Percentiles rank a stretch among this genome's conserved stretches.
Conservation (phyloP, 2,113 vertebrate species). For the Semnornis frantzii region DNA sequence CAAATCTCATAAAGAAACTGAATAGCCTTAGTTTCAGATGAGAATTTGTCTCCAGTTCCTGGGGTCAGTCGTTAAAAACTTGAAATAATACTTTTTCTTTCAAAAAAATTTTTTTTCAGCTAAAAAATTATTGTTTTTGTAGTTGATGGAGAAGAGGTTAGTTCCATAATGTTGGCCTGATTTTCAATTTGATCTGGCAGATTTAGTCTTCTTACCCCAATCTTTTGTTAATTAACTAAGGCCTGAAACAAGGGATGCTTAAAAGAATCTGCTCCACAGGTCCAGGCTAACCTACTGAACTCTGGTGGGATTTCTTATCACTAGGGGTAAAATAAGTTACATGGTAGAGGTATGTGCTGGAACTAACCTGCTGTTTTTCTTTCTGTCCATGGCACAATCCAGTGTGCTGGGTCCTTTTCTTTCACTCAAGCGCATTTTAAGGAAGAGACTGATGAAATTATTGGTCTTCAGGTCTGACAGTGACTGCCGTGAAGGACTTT, state of each 20-base stretch:
- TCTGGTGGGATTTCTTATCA: neutral
- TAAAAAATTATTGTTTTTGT: neutral
- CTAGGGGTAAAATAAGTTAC: neutral
- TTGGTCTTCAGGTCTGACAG: slow-evolving; percentile 78
- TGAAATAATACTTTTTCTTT: neutral
- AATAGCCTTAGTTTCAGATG: neutral
- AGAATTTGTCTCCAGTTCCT: neutral
- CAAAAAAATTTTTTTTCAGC: neutral
- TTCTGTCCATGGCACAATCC: neutral
- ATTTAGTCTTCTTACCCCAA: neutral
- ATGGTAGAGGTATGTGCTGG: neutral
- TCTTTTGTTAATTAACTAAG: neutral
- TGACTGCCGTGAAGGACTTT: slow-evolving; percentile 83
- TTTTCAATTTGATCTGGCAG: neutral
- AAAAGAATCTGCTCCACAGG: neutral
- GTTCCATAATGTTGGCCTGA: neutral
- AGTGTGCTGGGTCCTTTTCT: neutral
- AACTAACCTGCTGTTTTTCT: neutral
- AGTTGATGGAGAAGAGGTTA: neutral
- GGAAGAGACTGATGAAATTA: neutral
- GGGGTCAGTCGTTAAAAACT: neutral
- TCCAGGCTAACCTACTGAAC: neutral
- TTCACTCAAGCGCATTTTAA: neutral
- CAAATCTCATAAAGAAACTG: neutral
- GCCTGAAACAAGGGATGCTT: neutral